Evolutionary conservation across 2,113 vertebrate species (phyloP).

Genomic region (Arothron firmamentum): DNA sequence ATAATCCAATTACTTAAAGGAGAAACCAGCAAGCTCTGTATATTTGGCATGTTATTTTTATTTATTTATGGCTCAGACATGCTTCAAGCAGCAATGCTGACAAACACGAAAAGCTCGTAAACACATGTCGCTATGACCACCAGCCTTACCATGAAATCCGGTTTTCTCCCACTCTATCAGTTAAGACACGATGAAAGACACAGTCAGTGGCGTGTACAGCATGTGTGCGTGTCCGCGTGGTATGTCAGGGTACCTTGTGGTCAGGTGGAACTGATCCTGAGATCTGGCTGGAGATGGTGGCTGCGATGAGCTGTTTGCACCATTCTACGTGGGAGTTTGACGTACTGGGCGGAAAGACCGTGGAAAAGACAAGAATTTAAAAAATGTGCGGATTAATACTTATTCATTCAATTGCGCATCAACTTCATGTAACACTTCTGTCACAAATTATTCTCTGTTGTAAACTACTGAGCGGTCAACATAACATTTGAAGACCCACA

Average conservation of each 20-base stretch:
- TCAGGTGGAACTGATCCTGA: slow-evolving; percentile 80
- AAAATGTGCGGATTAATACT: too few relatives aligned
- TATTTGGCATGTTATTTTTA: too few relatives aligned
- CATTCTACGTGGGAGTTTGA: slow-evolving; percentile 95
- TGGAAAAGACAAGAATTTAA: too few relatives aligned
- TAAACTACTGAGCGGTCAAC: too few relatives aligned
- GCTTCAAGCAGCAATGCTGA: not conserved
- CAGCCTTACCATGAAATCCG: slow-evolving; percentile 43
- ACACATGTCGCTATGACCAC: not conserved
- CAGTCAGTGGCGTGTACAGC: not conserved
- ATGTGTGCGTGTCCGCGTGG: slow-evolving; percentile 1
- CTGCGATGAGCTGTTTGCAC: slow-evolving; percentile 99
- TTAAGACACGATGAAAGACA: not conserved
- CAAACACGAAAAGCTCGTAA: not conserved
- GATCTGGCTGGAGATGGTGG: slow-evolving; percentile 95
- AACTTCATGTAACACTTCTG: too few relatives aligned
- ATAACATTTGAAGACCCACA: too few relatives aligned
- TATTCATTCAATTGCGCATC: too few relatives aligned
- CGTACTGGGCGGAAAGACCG: slow-evolving; percentile 74
- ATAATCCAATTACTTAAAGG: too few relatives aligned
- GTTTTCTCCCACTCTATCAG: slow-evolving; percentile 35
- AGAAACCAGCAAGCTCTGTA: too few relatives aligned
- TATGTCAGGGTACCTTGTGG: slow-evolving; percentile 74
- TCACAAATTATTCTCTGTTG: too few relatives aligned
- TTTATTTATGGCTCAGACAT: too few relatives aligned